These are phyloP conservation scores for Falco biarmicus DNA, from an alignment of 2,797 vertebrate species.

Conservation along the genomic window DNA sequence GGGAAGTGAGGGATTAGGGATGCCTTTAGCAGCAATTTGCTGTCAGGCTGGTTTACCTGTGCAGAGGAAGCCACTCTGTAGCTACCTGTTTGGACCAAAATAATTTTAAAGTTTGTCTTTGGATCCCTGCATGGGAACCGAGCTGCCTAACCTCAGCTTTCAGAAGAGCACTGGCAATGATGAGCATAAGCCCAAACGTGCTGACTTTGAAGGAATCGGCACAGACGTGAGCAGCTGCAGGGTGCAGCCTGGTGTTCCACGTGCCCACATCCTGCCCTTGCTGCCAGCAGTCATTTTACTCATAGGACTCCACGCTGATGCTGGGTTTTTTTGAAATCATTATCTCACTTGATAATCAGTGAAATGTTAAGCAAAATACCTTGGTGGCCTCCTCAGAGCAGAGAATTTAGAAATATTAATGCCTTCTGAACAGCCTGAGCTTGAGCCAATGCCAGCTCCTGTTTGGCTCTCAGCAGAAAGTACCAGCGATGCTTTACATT, in stretches of 20 bases:
- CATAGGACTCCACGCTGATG: neutral
- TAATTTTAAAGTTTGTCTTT: neutral
- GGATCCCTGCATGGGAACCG: neutral
- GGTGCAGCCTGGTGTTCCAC: neutral
- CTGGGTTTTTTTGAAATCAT: neutral
- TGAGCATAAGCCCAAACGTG: neutral
- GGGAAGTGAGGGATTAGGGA: neutral
- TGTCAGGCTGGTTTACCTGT: neutral
- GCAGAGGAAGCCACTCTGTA: neutral
- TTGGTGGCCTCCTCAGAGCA: neutral
- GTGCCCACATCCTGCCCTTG: fast-evolving
- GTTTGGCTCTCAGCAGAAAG: neutral
- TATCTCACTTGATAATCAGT: neutral
- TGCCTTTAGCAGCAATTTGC: neutral
- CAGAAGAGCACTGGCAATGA: neutral
- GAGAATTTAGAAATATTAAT: neutral
- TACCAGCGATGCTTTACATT: neutral
- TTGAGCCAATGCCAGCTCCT: neutral
- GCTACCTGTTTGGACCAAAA: neutral
- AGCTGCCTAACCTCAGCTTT: neutral
- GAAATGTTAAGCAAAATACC: neutral
- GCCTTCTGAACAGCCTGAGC: neutral
- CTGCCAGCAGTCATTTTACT: neutral
- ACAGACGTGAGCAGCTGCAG: neutral
- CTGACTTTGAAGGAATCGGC: neutral